Percentiles rank a stretch among this genome's conserved stretches.
These are phyloP conservation scores for Deilephila elpenor DNA, from an alignment of 2,888 invertebrate species.

Conservation along the genomic window DNA sequence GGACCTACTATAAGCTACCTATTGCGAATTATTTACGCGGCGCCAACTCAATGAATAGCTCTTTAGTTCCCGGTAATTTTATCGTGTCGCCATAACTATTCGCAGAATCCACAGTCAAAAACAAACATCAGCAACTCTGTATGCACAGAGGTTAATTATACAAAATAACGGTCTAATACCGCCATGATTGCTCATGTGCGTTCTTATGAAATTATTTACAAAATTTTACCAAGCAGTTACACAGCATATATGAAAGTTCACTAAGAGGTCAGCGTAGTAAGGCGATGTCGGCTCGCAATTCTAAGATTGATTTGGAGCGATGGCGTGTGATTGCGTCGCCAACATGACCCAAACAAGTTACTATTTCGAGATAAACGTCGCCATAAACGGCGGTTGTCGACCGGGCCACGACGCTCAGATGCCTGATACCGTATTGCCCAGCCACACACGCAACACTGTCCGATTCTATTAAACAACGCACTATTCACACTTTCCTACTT, in stretches of 20 bases:
- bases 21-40: conserved; percentile 68
- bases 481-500: conserved; percentile 42
- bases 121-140: conserved; percentile 43
- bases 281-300: conserved; percentile 54
- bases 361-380: conserved; percentile 82
- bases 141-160: not conserved
- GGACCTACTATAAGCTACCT: conserved; percentile 50
- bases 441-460: conserved; percentile 50
- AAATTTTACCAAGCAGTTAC: not conserved
- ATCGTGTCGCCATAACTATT: conserved; percentile 51
- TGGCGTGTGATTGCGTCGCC: conserved; percentile 75
- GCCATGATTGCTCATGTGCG: not conserved
- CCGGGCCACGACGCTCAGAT: conserved; percentile 57
- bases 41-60: conserved; percentile 59
- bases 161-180: not conserved
- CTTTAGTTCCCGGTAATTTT: conserved; percentile 54
- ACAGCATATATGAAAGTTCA: conserved; percentile 19
- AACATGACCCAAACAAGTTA: conserved; percentile 79
- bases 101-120: conserved; percentile 47
- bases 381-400: conserved; percentile 76
- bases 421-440: conserved; percentile 38
- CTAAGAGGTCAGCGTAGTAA: conserved; percentile 37
- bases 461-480: conserved; percentile 69
- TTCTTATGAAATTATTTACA: not conserved
- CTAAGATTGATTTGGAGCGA: conserved; percentile 72